Conservation (phyloP, 2,888 invertebrate species). For the Polyommatus icarus region DNA sequence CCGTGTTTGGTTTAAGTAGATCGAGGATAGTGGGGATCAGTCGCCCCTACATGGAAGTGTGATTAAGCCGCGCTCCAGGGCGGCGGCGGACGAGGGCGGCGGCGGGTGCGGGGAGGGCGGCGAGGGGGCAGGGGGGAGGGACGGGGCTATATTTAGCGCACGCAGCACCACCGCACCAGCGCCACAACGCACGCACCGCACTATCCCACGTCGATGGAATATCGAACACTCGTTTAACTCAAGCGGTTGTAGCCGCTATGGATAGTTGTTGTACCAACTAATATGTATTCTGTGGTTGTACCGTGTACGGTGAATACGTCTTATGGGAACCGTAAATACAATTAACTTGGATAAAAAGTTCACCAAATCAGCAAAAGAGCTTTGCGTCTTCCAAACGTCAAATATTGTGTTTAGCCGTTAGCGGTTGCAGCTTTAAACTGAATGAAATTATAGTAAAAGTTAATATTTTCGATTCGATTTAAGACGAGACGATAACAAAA, state of each 20-base stretch:
- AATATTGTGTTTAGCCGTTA: neutral
- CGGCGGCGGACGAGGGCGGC: neutral
- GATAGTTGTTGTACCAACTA: neutral
- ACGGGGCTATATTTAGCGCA: slow-evolving; percentile 10
- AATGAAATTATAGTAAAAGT: neutral
- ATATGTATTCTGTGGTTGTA: too few species aligned
- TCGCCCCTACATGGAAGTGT: neutral
- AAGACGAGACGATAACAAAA: neutral
- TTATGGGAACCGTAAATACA: neutral
- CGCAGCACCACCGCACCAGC: neutral
- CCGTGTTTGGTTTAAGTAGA: neutral
- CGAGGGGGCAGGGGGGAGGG: neutral
- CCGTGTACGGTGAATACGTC: neutral
- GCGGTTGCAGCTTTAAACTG: neutral
- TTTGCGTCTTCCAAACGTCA: too few species aligned
- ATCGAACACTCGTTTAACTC: neutral
- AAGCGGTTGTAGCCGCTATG: neutral
- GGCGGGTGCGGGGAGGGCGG: neutral
- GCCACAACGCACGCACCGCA: neutral
- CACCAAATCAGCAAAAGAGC: too few species aligned
- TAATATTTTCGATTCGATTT: neutral
- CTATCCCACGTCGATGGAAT: slow-evolving; percentile 9
- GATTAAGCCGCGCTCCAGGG: neutral
- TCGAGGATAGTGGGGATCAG: slow-evolving; percentile 1
- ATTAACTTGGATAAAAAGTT: neutral